phyloP scores from a whole-genome alignment of 1,140 invertebrate genomes.

The Meloidogyne exigua region DNA sequence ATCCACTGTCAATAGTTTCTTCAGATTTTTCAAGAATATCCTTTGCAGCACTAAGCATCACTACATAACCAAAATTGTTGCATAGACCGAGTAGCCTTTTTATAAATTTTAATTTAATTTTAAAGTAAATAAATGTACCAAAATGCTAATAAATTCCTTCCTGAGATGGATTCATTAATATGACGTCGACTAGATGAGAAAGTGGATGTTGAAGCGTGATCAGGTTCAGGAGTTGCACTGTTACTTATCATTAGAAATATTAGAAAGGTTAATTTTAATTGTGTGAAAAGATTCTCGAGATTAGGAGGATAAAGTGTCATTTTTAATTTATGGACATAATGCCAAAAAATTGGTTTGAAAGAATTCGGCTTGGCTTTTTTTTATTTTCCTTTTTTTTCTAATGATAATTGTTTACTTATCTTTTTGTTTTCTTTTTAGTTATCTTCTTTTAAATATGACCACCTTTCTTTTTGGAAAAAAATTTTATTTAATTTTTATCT shows the following conservation, averaged over 20 bases:
- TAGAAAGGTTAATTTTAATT: no score
- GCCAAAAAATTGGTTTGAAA: neutral
- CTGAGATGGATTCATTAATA: neutral
- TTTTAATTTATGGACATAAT: neutral
- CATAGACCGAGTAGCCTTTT: constrained; percentile 46
- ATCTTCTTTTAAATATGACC: no score
- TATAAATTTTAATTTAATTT: neutral
- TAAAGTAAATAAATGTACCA: neutral
- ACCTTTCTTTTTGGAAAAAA: no score
- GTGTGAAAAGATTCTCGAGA: neutral
- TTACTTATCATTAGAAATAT: neutral
- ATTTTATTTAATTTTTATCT: no score
- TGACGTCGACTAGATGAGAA: neutral
- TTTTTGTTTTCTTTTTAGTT: no score
- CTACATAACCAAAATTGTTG: constrained; percentile 50
- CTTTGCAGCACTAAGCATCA: constrained; percentile 48
- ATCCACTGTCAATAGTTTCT: constrained; percentile 20
- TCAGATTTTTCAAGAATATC: constrained; percentile 43
- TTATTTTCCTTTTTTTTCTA: neutral
- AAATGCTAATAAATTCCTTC: constrained; percentile 1
- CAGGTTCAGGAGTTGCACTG: neutral
- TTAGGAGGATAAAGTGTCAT: neutral
- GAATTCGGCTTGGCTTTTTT: neutral
- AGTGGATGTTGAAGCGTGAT: neutral
- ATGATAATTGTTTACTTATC: no score